A percentile compares a stretch with the other conserved stretches of the same genome.
phyloP scores from a whole-genome alignment of 2,888 invertebrate genomes.

The Troides helena region DNA sequence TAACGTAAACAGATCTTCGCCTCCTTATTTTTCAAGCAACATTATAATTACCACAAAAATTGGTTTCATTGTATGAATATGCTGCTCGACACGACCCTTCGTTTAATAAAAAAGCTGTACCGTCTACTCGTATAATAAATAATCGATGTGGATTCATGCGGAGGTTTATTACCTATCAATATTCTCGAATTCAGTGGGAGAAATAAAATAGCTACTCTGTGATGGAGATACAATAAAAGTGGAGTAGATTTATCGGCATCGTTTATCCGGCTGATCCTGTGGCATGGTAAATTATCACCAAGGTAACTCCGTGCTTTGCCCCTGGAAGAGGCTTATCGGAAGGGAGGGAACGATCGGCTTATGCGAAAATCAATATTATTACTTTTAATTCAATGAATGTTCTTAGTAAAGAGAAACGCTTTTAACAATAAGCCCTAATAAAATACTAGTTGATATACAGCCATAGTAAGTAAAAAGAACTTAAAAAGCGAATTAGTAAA shows the following conservation, averaged over 20 bases:
- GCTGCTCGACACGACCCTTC: no score
- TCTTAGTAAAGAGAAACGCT: neutral
- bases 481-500: no score
- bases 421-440: neutral
- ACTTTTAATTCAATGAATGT: constrained; percentile 8
- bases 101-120: neutral
- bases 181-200: constrained; percentile 11
- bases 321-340: constrained; percentile 18
- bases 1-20: no score
- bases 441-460: no score
- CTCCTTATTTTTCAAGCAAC: no score
- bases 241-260: constrained; percentile 49
- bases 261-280: constrained; percentile 59
- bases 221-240: constrained; percentile 28
- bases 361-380: constrained; percentile 17
- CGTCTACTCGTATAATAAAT: neutral
- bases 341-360: constrained; percentile 9
- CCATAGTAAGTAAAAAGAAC: no score
- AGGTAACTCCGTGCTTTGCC: constrained; percentile 33
- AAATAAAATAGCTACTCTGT: constrained; percentile 27
- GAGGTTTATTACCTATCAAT: constrained; percentile 12
- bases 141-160: neutral
- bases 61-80: no score
- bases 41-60: no score
- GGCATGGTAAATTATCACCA: constrained; percentile 53